A percentile compares a stretch with the other conserved stretches of the same genome.
These are phyloP conservation scores for Paraplagusia blochii DNA, from an alignment of 2,113 vertebrate genomes.

Conservation along the genomic window DNA sequence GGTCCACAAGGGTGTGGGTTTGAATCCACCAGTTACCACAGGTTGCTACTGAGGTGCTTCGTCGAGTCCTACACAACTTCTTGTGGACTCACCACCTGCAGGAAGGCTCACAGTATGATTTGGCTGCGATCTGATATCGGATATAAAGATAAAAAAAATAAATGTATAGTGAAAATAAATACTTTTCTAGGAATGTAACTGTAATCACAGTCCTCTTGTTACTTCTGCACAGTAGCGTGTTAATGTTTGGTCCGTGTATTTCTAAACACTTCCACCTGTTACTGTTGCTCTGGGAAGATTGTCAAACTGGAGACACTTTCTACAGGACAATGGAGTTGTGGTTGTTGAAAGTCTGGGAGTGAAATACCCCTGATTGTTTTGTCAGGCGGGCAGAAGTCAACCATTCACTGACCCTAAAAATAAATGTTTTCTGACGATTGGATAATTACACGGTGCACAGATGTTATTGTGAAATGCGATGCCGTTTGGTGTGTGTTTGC, in stretches of 20 bases:
- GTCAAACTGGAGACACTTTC: constrained; percentile 48
- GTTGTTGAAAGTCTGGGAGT: constrained; percentile 65
- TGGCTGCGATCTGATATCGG: too few relatives aligned
- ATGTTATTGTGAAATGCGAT: constrained; percentile 68
- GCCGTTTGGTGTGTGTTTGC: constrained; percentile 67
- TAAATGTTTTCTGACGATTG: constrained; percentile 74
- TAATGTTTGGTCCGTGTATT: constrained; percentile 4
- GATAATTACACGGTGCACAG: constrained; percentile 70
- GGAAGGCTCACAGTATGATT: too few relatives aligned
- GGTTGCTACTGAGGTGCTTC: too few relatives aligned
- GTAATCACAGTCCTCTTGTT: too few relatives aligned
- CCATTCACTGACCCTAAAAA: constrained; percentile 77
- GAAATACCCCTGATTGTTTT: constrained; percentile 59
- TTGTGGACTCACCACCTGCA: too few relatives aligned
- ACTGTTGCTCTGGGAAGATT: constrained; percentile 26
- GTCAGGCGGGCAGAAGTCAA: constrained; percentile 51
- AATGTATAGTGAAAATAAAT: too few relatives aligned
- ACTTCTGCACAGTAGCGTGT: neutral
- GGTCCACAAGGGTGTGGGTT: too few relatives aligned
- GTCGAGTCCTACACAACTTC: too few relatives aligned
- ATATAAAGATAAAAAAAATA: too few relatives aligned
- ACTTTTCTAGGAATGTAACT: too few relatives aligned
- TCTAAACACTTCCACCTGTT: constrained; percentile 55
- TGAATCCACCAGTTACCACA: too few relatives aligned
- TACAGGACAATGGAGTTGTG: constrained; percentile 62